Percentiles rank a stretch among this genome's conserved stretches.
These are phyloP conservation scores for Euura lappo DNA, from an alignment of 1,140 invertebrate genomes.

Conservation along the genomic window DNA sequence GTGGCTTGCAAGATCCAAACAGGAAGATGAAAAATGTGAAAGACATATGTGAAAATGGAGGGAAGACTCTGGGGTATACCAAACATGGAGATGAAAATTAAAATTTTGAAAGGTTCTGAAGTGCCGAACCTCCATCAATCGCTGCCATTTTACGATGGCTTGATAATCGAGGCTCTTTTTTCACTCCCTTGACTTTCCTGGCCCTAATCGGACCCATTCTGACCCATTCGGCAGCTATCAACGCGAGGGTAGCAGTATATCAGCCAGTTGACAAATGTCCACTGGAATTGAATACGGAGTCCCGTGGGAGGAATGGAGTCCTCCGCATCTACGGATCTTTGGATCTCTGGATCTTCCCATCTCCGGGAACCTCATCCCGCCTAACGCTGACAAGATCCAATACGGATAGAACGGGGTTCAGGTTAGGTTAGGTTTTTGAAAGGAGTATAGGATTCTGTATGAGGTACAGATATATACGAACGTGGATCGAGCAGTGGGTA, in stretches of 20 bases:
- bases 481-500: neutral
- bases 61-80: neutral
- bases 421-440: neutral
- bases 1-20: too few relatives aligned
- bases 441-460: neutral
- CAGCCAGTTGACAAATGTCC: slow-evolving; percentile 6
- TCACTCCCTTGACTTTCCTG: neutral
- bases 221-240: neutral
- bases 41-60: neutral
- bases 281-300: neutral
- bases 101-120: neutral
- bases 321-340: neutral
- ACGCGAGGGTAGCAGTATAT: neutral
- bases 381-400: slow-evolving; percentile 1
- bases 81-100: neutral
- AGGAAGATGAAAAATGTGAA: too few relatives aligned
- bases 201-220: neutral
- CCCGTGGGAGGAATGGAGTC: neutral
- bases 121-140: neutral
- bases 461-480: neutral
- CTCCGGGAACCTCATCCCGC: neutral
- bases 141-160: neutral
- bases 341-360: neutral
- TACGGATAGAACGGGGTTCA: neutral
- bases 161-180: neutral